Conservation (phyloP, 2,797 vertebrate species). For the Chaunax sp. region DNA sequence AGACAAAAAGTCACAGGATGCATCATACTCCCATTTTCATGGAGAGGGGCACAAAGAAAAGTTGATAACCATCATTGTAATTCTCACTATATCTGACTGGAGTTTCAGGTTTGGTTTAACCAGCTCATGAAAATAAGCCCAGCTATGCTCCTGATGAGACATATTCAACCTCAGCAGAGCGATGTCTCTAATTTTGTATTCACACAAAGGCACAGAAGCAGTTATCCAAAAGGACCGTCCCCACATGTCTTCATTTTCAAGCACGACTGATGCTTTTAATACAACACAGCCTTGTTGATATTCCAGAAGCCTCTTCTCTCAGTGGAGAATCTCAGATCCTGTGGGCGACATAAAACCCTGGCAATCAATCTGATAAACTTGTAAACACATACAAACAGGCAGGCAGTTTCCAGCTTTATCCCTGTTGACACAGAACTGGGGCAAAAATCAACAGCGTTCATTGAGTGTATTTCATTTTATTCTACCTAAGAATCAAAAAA, state of each 20-base stretch:
- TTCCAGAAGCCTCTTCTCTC: constrained; percentile 21
- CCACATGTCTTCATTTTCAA: not conserved
- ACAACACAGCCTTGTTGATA: constrained; percentile 35
- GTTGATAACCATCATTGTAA: too few relatives aligned
- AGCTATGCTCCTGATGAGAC: not conserved
- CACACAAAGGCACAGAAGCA: constrained; percentile 1
- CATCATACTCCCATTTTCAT: too few relatives aligned
- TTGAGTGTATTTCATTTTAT: constrained; percentile 9
- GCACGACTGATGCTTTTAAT: constrained; percentile 37
- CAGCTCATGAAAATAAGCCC: too few relatives aligned
- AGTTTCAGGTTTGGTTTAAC: too few relatives aligned
- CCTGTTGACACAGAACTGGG: constrained; percentile 19
- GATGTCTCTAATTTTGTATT: constrained; percentile 11
- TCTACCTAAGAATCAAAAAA: not conserved
- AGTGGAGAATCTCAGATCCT: constrained; percentile 28
- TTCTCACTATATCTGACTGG: too few relatives aligned
- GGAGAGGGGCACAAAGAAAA: too few relatives aligned
- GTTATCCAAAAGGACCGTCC: not conserved
- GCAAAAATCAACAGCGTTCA: constrained; percentile 1
- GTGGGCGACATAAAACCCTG: constrained; percentile 13
- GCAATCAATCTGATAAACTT: constrained; percentile 31
- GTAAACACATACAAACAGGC: constrained; percentile 18
- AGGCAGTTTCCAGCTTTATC: constrained; percentile 26
- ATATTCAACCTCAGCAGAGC: constrained; percentile 1
- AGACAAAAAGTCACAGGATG: too few relatives aligned